These are phyloP conservation scores for Hesperophylax magnus DNA, from an alignment of 1,140 invertebrate species.

Conservation along the genomic window DNA sequence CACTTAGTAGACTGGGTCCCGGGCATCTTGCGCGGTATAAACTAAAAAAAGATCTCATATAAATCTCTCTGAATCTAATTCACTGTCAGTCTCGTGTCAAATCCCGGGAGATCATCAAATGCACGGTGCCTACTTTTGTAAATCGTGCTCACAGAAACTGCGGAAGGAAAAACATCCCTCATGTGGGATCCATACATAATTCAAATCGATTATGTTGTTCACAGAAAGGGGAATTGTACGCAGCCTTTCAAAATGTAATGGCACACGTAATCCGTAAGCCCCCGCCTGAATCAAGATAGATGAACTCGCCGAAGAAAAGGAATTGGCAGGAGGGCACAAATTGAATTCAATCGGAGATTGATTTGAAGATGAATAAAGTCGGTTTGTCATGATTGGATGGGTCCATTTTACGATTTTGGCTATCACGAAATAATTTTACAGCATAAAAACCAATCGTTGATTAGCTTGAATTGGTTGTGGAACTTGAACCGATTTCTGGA, in stretches of 20 bases:
- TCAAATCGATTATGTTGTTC: conserved; percentile 43
- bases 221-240: neutral
- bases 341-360: conserved; percentile 14
- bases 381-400: neutral
- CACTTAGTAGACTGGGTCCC: no score
- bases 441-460: no score
- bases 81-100: neutral
- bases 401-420: neutral
- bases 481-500: no score
- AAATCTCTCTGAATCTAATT: neutral
- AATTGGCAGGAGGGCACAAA: conserved; percentile 13
- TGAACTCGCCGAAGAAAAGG: neutral
- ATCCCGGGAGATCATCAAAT: neutral
- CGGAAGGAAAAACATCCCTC: conserved; percentile 24
- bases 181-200: conserved; percentile 38
- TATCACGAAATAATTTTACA: no score
- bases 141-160: neutral
- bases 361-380: neutral
- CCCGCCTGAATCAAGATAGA: conserved; percentile 24
- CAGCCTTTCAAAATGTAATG: conserved; percentile 39
- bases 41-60: neutral
- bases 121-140: neutral
- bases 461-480: no score
- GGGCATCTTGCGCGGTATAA: neutral
- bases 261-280: conserved; percentile 6